These are phyloP conservation scores for Helarctos malayanus DNA, from an alignment of 2,797 vertebrate genomes.

Conservation along the genomic window DNA sequence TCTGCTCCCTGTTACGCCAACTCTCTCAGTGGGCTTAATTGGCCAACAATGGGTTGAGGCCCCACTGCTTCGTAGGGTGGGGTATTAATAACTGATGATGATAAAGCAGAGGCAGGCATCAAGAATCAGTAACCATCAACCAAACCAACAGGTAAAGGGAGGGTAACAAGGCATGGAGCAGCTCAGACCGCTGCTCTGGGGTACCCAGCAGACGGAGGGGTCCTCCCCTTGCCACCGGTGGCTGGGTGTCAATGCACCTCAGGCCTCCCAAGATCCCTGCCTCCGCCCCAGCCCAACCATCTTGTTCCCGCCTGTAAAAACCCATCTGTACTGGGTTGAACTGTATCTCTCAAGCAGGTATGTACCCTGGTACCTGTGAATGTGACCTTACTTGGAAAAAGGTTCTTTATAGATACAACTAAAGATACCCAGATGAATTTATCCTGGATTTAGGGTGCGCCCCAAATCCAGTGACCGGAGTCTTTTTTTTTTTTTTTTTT, in stretches of 20 bases:
- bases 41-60: constrained; percentile 71
- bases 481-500: background rate
- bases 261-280: background rate
- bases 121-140: background rate
- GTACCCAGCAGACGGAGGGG: background rate
- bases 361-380: background rate
- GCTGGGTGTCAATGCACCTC: background rate
- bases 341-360: background rate
- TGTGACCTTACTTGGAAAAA: background rate
- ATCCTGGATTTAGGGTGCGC: background rate
- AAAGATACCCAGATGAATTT: background rate
- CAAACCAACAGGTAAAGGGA: background rate
- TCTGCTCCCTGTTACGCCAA: background rate
- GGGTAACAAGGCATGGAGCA: background rate
- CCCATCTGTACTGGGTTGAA: background rate
- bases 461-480: background rate
- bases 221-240: too few relatives aligned
- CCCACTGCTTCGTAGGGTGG: constrained; percentile 45
- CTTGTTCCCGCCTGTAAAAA: background rate
- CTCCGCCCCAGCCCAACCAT: background rate
- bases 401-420: background rate
- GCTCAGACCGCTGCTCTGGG: background rate
- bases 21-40: constrained; percentile 77
- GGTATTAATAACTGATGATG: constrained; percentile 63
- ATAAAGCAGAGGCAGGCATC: background rate